phyloP scores from a whole-genome alignment of 2,888 invertebrate genomes.

The Eumacrocentrus americanus region DNA sequence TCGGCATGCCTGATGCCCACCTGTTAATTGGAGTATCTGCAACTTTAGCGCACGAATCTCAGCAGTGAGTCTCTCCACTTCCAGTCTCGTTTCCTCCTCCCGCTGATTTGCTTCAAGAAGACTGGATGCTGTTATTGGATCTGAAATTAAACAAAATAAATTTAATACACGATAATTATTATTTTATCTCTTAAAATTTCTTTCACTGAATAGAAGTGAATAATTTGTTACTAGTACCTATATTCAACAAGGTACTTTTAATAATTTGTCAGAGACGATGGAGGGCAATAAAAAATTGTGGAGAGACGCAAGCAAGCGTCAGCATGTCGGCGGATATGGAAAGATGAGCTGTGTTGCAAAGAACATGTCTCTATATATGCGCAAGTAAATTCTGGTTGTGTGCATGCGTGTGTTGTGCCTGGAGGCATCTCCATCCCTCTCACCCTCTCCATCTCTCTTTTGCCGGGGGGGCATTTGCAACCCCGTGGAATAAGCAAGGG shows the following conservation, averaged over 20 bases:
- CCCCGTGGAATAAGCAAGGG: slow-evolving; percentile 17
- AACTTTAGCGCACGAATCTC: slow-evolving; percentile 69
- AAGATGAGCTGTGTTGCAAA: slow-evolving; percentile 13
- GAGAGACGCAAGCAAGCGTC: not conserved
- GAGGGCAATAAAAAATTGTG: not conserved
- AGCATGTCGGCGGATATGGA: slow-evolving; percentile 5
- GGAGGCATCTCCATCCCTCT: slow-evolving; percentile 31
- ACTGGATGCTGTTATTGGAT: slow-evolving; percentile 59
- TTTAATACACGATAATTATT: too few species aligned
- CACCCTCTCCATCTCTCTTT: slow-evolving; percentile 17
- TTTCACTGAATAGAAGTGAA: too few species aligned
- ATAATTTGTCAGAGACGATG: not conserved
- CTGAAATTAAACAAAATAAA: slow-evolving; percentile 34
- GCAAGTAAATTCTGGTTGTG: not conserved
- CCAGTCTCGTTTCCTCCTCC: slow-evolving; percentile 68
- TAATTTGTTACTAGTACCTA: too few species aligned
- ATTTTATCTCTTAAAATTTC: too few species aligned
- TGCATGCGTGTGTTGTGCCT: slow-evolving; percentile 19
- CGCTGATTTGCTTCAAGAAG: slow-evolving; percentile 64
- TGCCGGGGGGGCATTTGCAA: not conserved
- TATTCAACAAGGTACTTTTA: not conserved
- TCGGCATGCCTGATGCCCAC: too few species aligned
- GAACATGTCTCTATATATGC: slow-evolving; percentile 24
- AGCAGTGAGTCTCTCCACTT: slow-evolving; percentile 68
- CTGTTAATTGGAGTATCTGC: slow-evolving; percentile 66